Base-by-base conservation (phyloP, 2,888 invertebrate species). In the Tethea ocularis region DNA sequence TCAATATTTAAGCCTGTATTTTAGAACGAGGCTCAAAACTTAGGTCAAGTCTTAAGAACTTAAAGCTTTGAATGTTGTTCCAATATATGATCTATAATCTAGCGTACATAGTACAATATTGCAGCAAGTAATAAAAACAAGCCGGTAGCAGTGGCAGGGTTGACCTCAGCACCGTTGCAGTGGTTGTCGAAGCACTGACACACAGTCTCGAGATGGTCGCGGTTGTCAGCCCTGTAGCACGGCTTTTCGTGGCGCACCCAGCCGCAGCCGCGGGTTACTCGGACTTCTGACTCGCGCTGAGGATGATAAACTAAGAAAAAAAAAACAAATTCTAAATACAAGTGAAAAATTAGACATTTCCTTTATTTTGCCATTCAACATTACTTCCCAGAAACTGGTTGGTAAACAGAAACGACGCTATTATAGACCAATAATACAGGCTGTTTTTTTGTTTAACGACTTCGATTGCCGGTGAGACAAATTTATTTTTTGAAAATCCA, bases 181-280 rank as follows among this genome's bases (percentile, higher is more conserved):
- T 93, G 94, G 74, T 95, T 95, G 0, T 72, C 62, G 76, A 93
- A 94, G 80, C 96, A 96, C 61, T 94, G 94, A 73, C 96, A 96
- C 56, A 93, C 94, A 0, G 85, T 93, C 74, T 95, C 95, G 22
- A 91, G 81, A 74, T 95, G 95, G 75, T 95, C 95, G 51, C 93
- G 93, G 63, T 94, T 95, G 74, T 95, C 94, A 11, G 93, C 93
- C 1, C 88, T 86, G 74, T 94, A 94, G 79, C 96, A 96, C 1
- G 88, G 87, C 61, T 84, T 85, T 22, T 84, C 74, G 60, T 88
- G 80, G 0, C 72, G 80, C 8, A 93, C 78, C 94, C 94, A 96
- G n/a, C 96, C 96, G 70, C 96, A 96, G 55, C 93, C 93, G 1
- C 96, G 93, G 2, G 94, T 93, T n/a, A 95, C 92, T 0, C 95